Evolutionary conservation across 2,888 invertebrate genomes (phyloP).

Genomic region (Masnerella sp.): DNA sequence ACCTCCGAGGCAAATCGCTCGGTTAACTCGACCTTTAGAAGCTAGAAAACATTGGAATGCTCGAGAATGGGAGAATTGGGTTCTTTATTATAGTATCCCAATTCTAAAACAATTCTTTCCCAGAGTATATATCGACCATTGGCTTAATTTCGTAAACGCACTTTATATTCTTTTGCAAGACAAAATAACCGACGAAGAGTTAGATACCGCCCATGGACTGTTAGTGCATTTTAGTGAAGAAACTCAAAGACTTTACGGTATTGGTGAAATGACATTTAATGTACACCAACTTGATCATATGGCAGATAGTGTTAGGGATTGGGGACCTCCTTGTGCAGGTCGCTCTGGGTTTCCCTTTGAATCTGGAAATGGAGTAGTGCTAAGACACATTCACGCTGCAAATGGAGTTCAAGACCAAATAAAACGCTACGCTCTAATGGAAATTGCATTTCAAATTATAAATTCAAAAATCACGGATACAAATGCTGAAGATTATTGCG

Average conservation of each 20-base stretch:
- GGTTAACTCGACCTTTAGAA: constrained; percentile 18
- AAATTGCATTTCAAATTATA: constrained; percentile 4
- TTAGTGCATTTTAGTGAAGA: neutral
- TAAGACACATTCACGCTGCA: constrained; percentile 26
- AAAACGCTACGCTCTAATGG: constrained; percentile 1
- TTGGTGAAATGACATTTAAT: constrained; percentile 6
- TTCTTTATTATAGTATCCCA: constrained; percentile 25
- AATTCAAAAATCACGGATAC: neutral
- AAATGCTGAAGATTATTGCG: constrained; percentile 7
- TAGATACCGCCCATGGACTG: constrained; percentile 20
- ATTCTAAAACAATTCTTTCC: constrained; percentile 3
- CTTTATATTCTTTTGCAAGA: constrained; percentile 1
- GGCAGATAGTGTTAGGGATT: constrained; percentile 6
- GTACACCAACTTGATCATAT: constrained; percentile 6
- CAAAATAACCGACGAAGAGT: constrained; percentile 2
- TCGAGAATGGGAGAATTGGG: constrained; percentile 21
- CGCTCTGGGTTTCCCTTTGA: constrained; percentile 22
- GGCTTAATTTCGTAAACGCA: neutral
- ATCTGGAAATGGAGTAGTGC: constrained; percentile 20
- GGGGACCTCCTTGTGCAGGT: constrained; percentile 15
- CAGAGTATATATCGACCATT: neutral
- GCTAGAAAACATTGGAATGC: constrained; percentile 33
- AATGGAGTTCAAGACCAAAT: constrained; percentile 42
- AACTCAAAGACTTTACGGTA: constrained; percentile 8
- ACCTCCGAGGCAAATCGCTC: constrained; percentile 13